Evolutionary conservation across 2,888 invertebrate genomes (phyloP).

Genomic region (Drosophila barbarae): DNA sequence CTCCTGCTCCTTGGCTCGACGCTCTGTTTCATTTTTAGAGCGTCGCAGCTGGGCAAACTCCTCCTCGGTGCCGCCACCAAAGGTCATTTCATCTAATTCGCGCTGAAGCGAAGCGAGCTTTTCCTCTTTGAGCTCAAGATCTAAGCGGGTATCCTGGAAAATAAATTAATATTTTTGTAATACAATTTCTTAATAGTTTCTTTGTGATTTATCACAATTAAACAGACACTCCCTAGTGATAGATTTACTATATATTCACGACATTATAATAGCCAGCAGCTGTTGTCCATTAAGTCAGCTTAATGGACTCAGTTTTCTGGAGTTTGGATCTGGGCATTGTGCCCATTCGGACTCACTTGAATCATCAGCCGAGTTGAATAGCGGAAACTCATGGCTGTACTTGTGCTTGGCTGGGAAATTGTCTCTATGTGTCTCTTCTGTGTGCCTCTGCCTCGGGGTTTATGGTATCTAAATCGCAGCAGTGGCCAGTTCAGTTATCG

Average conservation of each 20-base stretch:
- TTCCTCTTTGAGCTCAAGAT: slow-evolving; percentile 93
- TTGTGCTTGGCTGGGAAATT: slow-evolving; percentile 47
- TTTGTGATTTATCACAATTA: neutral
- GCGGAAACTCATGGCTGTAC: slow-evolving; percentile 68
- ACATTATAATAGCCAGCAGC: neutral
- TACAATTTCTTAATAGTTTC: neutral
- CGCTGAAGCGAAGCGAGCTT: slow-evolving; percentile 88
- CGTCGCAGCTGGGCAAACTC: slow-evolving; percentile 91
- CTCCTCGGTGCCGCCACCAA: slow-evolving; percentile 89
- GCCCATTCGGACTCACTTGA: slow-evolving; percentile 51
- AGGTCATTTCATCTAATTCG: slow-evolving; percentile 92
- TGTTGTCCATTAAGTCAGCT: neutral
- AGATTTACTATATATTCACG: neutral
- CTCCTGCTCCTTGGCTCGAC: slow-evolving; percentile 91
- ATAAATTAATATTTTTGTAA: neutral
- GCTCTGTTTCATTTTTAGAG: slow-evolving; percentile 91
- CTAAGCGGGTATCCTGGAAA: slow-evolving; percentile 89
- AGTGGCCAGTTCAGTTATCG: slow-evolving; percentile 44
- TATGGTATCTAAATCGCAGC: slow-evolving; percentile 42
- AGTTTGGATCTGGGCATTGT: slow-evolving; percentile 13
- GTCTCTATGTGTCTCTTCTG: slow-evolving; percentile 13
- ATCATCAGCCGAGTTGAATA: slow-evolving; percentile 61
- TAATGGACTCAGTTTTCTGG: slow-evolving; percentile 5
- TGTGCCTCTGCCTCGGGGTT: slow-evolving; percentile 11
- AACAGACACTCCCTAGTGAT: neutral